Evolutionary conservation across 1,140 invertebrate genomes (phyloP), one percentile per base, ranked within the genome.

Genomic region (Cheumatopsyche charites): DNA sequence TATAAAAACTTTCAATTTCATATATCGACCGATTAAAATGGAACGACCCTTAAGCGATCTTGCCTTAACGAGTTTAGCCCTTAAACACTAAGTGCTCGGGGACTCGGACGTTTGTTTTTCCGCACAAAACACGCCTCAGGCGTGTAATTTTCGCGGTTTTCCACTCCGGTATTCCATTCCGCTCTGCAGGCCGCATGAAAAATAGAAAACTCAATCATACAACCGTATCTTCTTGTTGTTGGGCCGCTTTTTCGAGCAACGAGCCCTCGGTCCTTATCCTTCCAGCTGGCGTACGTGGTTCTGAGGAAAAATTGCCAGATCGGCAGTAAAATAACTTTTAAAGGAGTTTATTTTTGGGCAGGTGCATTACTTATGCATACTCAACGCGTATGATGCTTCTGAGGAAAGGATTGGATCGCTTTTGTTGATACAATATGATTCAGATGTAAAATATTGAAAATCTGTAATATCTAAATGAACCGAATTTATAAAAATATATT

Each of bases 201-300:
- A 63, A 63, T 63, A 63, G 62, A 63, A 63, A 63, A 63, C 62
- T 63, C 62, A 63, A 63, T 63, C 62, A 63, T 63, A 63, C 62
- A 42, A 43, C 62, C 62, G 26, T 63, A 63, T 63, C 29, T n/a
- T n/a, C n/a, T 63, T 63, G 29, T 63, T 42, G 26, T 41, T 17
- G 13, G 12, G 29, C 62, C 29, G 6, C 17, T 63, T 63, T 36
- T 36, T 9, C 47, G 9, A 9, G 47, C n/a, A n/a, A 36, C 29
- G 29, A n/a, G n/a, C n/a, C 47, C 15, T 13, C 55, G 4, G 55
- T 23, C 23, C 21, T 49, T 49, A 4, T 3, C 29, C 29, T 36
- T 13, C 45, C 13, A 4, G 13, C 17, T 3, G 4, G 4, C 3
- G 23, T 63, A 63, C 62, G 62, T 63, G 62, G 62, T 15, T 63